Percentiles rank a stretch among this genome's conserved stretches.
Evolutionary conservation across 2,888 invertebrate species (phyloP).

Genomic region (Melinaea menophilus): DNA sequence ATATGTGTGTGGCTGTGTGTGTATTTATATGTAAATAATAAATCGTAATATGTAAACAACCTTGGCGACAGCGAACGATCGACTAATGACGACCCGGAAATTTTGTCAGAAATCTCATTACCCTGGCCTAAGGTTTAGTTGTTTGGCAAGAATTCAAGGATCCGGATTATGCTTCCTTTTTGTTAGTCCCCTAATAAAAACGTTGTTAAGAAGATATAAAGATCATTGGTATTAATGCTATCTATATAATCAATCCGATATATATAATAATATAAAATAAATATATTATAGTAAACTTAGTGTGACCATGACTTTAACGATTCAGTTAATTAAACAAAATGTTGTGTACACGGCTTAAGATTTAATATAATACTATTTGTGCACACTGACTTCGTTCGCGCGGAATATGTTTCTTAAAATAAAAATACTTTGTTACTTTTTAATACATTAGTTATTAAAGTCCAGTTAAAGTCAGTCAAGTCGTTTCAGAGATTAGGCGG

Average conservation of each 20-base stretch:
- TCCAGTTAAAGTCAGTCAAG: too few species aligned
- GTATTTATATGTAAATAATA: neutral
- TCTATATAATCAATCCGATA: neutral
- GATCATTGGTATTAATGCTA: neutral
- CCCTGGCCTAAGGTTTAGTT: constrained; percentile 29
- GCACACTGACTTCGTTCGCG: too few species aligned
- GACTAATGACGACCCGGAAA: constrained; percentile 55
- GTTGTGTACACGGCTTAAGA: too few species aligned
- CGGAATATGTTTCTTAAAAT: too few species aligned
- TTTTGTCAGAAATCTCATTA: constrained; percentile 54
- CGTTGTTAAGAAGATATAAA: constrained; percentile 11
- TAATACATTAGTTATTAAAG: too few species aligned
- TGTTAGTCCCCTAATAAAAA: constrained; percentile 27
- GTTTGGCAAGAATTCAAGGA: constrained; percentile 32
- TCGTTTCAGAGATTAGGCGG: too few species aligned
- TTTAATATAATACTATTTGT: too few species aligned
- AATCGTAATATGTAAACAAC: constrained; percentile 11
- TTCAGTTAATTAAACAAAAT: neutral
- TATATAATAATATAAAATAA: too few species aligned
- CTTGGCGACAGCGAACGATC: constrained; percentile 36
- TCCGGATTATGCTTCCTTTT: constrained; percentile 27
- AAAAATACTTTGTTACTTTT: too few species aligned
- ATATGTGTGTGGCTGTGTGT: too few species aligned
- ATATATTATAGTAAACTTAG: too few species aligned
- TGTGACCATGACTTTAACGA: too few species aligned